phyloP scores from a whole-genome alignment of 2,888 invertebrate species.

The Oligia fasciuncula region DNA sequence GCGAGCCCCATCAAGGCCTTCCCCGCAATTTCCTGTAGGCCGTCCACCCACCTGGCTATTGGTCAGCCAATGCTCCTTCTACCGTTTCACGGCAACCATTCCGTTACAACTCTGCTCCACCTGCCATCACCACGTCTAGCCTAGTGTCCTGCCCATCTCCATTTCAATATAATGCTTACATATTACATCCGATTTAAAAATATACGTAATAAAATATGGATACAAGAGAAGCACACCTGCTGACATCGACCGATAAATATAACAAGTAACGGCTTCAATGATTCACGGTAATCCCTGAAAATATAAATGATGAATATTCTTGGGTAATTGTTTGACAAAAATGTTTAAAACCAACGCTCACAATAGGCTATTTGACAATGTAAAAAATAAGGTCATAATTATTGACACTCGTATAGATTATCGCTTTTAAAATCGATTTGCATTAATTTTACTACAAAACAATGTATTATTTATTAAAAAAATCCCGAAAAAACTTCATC shows the following conservation, averaged over 20 bases:
- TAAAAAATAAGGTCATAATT: no score
- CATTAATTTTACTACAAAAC: no score
- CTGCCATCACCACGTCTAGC: background rate
- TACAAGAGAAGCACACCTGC: constrained; percentile 54
- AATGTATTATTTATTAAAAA: no score
- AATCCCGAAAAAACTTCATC: no score
- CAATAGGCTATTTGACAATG: no score
- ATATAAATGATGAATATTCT: constrained; percentile 39
- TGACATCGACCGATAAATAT: constrained; percentile 68
- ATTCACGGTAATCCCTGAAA: constrained; percentile 63
- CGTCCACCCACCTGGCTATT: background rate
- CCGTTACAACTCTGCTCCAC: background rate
- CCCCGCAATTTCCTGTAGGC: background rate
- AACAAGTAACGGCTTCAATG: constrained; percentile 68
- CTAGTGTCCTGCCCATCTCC: background rate
- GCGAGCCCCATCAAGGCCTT: background rate
- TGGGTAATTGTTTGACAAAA: constrained; percentile 32
- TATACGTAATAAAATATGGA: constrained; percentile 6
- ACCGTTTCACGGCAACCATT: background rate
- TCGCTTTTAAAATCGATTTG: no score
- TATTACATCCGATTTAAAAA: background rate
- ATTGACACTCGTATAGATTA: no score
- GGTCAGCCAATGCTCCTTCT: background rate
- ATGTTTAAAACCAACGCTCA: background rate
- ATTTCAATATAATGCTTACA: background rate